These are phyloP conservation scores for Epinephelus malabaricus DNA, from an alignment of 2,797 vertebrate species.

Conservation along the genomic window DNA sequence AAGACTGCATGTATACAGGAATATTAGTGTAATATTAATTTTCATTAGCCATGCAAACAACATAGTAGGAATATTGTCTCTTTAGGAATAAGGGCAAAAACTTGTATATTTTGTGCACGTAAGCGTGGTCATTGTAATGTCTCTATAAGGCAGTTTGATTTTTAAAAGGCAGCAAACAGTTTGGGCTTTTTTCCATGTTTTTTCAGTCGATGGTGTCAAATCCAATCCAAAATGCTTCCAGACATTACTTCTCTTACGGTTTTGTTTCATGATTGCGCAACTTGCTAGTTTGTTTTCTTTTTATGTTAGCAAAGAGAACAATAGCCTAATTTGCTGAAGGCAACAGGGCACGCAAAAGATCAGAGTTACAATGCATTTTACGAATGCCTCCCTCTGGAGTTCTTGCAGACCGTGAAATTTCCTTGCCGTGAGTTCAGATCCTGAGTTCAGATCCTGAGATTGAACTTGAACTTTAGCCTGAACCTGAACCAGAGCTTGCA, in stretches of 20 bases:
- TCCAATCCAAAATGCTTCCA: not conserved
- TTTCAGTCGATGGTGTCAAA: not conserved
- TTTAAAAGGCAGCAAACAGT: no score
- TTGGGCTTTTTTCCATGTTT: not conserved
- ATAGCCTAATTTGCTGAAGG: not conserved
- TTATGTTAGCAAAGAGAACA: not conserved
- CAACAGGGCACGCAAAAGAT: not conserved
- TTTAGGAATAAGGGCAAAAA: no score
- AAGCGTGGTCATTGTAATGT: no score
- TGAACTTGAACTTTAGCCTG: slow-evolving; percentile 54
- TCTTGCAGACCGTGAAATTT: not conserved
- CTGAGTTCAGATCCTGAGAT: not conserved
- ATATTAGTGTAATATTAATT: no score
- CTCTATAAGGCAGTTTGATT: no score
- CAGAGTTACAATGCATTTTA: not conserved
- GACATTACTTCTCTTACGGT: not conserved
- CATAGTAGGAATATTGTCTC: no score
- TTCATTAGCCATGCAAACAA: no score
- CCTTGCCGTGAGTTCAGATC: not conserved
- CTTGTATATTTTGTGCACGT: no score
- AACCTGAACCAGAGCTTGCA: slow-evolving; percentile 35
- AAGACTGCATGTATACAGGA: no score
- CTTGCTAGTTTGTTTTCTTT: no score
- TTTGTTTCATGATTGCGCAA: not conserved
- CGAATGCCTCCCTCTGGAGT: not conserved